Conservation (phyloP, 2,888 invertebrate genomes). For the Choristoneura rosaceana region DNA sequence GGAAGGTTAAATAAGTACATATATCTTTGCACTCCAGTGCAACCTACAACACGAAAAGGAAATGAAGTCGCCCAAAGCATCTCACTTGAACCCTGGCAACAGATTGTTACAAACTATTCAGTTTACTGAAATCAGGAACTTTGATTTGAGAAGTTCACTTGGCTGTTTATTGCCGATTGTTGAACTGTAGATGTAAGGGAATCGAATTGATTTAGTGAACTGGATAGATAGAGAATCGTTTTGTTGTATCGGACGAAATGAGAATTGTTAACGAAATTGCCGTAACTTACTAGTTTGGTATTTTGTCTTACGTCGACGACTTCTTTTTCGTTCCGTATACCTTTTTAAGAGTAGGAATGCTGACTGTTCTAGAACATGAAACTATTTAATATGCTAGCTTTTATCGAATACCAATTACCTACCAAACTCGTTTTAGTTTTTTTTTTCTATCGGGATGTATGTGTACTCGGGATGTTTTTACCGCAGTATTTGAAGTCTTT, state of each 20-base stretch:
- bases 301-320: background rate
- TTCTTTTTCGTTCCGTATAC: background rate
- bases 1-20: no score
- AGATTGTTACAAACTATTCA: constrained; percentile 60
- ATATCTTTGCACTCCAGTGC: no score
- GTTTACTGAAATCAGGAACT: constrained; percentile 57
- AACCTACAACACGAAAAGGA: no score
- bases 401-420: background rate
- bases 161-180: constrained; percentile 41
- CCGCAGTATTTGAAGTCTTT: no score
- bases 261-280: constrained; percentile 36
- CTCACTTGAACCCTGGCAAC: constrained; percentile 32
- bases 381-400: background rate
- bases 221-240: constrained; percentile 33
- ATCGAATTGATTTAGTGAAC: constrained; percentile 37
- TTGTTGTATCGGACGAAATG: constrained; percentile 32
- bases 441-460: background rate
- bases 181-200: constrained; percentile 33
- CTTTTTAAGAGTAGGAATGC: background rate
- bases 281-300: constrained; percentile 9
- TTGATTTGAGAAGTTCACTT: constrained; percentile 42
- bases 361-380: background rate
- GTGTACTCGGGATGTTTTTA: no score
- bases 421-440: background rate
- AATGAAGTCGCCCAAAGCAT: constrained; percentile 11